Evolutionary conservation across 2,888 invertebrate genomes (phyloP).

Genomic region (Dynastes hyllus): DNA sequence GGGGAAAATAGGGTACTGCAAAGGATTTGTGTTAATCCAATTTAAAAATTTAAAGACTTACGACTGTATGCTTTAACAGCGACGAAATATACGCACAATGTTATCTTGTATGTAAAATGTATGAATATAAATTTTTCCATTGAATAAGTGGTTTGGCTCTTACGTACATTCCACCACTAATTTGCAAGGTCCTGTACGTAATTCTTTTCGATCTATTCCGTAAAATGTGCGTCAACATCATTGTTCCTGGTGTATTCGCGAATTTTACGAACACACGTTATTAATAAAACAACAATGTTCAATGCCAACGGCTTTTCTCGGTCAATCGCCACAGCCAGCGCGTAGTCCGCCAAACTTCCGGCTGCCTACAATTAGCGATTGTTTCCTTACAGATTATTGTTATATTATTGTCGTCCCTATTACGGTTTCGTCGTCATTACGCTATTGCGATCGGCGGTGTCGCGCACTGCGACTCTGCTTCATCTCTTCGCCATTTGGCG

Average conservation of each 20-base stretch:
- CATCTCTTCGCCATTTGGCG: neutral
- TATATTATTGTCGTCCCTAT: slow-evolving; percentile 8
- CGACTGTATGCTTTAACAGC: no score
- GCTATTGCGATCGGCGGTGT: neutral
- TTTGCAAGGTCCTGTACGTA: no score
- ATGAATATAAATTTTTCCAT: no score
- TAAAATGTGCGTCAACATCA: no score
- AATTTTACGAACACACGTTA: slow-evolving; percentile 6
- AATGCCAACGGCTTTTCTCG: slow-evolving; percentile 30
- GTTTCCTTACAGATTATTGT: slow-evolving; percentile 7
- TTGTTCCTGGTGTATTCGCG: neutral
- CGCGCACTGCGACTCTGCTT: neutral
- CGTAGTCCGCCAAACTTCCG: slow-evolving; percentile 19
- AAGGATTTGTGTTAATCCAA: no score
- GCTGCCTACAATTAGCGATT: slow-evolving; percentile 22
- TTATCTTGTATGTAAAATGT: no score
- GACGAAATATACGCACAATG: no score
- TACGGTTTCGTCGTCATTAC: neutral
- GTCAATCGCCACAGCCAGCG: slow-evolving; percentile 4
- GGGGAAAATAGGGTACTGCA: no score
- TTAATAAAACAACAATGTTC: slow-evolving; percentile 8
- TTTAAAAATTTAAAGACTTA: no score
- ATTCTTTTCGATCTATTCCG: no score
- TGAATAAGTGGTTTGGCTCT: no score
- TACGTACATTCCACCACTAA: no score